Percentiles rank a stretch among this genome's conserved stretches.
phyloP scores from a whole-genome alignment of 2,113 vertebrate genomes.

The Sardina pilchardus region DNA sequence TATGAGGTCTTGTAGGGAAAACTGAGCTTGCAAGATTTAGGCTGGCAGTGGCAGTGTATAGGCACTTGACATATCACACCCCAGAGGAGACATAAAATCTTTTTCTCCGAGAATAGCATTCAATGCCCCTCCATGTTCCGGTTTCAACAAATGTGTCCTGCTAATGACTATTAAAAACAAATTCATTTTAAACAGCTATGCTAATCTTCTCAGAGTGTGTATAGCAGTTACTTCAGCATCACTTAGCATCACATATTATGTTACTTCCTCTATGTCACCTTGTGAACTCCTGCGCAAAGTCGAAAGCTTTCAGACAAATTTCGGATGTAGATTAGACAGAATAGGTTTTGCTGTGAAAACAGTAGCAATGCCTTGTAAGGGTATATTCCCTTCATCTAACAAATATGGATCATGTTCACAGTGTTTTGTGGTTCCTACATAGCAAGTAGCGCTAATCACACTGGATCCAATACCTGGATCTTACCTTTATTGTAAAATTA shows the following conservation, averaged over 20 bases:
- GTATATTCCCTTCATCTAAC: not conserved
- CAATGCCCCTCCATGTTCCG: not conserved
- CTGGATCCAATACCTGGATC: not conserved
- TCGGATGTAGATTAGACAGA: not conserved
- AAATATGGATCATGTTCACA: not conserved
- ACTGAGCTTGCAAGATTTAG: not conserved
- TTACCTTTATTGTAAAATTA: no score
- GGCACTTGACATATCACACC: not conserved
- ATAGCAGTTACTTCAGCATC: not conserved
- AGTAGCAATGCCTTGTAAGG: not conserved
- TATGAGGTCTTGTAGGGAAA: not conserved
- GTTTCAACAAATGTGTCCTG: not conserved
- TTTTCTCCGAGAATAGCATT: not conserved
- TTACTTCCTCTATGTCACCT: no score
- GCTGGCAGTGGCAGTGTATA: not conserved
- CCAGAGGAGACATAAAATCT: not conserved
- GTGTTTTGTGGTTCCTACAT: not conserved
- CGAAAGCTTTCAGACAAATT: not conserved
- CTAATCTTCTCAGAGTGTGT: not conserved
- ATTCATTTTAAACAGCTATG: not conserved
- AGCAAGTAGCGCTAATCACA: not conserved
- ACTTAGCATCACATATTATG: not conserved
- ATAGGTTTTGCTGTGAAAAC: not conserved
- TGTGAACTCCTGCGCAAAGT: no score
- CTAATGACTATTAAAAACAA: not conserved